Conservation (phyloP, 2,888 invertebrate genomes). For the Nomada lathburiana region DNA sequence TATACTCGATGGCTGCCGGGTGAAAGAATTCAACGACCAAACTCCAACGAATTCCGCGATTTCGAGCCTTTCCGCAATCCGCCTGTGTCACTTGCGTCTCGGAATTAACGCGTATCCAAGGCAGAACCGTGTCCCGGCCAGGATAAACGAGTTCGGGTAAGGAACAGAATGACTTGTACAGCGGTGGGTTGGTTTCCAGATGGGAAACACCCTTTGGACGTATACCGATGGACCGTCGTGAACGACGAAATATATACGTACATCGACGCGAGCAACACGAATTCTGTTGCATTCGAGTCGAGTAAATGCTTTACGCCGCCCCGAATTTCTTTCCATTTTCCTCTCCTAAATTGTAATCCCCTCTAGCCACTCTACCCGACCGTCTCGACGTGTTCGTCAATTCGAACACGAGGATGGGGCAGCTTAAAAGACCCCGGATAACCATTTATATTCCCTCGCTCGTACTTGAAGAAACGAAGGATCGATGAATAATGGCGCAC, state of each 20-base stretch:
- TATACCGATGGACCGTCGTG: constrained; percentile 26
- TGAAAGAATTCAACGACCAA: too few species aligned
- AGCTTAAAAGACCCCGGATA: too few species aligned
- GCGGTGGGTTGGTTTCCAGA: background rate
- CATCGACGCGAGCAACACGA: background rate
- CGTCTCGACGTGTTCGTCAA: too few species aligned
- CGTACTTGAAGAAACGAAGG: background rate
- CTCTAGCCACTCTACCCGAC: background rate
- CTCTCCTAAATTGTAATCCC: constrained; percentile 7
- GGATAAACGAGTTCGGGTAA: constrained; percentile 6
- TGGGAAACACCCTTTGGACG: constrained; percentile 14
- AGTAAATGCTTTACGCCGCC: constrained; percentile 24
- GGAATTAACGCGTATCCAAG: constrained; percentile 42
- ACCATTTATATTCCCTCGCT: too few species aligned
- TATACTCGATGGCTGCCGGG: constrained; percentile 45
- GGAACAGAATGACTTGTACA: background rate
- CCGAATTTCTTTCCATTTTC: constrained; percentile 1
- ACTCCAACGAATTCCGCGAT: too few species aligned
- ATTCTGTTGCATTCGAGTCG: constrained; percentile 18
- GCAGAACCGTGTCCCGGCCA: constrained; percentile 22
- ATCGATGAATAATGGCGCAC: background rate
- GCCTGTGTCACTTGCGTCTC: background rate
- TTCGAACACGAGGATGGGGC: too few species aligned
- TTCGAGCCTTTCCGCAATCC: too few species aligned
- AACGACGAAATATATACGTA: constrained; percentile 16